Evolutionary conservation across 2,888 invertebrate species (phyloP).

Genomic region (Macrosoma leucophasiata): DNA sequence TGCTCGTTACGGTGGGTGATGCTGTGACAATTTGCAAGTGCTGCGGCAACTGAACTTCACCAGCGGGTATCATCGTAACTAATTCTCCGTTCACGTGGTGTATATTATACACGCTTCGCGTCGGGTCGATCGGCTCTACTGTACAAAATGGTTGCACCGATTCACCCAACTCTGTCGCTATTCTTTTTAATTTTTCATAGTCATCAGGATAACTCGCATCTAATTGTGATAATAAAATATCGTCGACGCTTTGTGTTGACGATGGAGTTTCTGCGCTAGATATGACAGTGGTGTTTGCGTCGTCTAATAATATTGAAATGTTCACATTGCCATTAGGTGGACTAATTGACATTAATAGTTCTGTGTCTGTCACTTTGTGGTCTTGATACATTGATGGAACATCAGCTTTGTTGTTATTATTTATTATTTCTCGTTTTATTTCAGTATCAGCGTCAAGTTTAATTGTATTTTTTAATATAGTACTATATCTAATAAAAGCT

Average conservation of each 20-base stretch:
- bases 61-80: conserved; percentile 66
- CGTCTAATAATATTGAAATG: conserved; percentile 68
- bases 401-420: conserved; percentile 66
- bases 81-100: conserved; percentile 67
- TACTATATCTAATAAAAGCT: conserved; percentile 75
- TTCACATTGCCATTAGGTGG: conserved; percentile 59
- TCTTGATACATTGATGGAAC: conserved; percentile 76
- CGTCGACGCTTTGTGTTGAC: conserved; percentile 80
- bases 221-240: conserved; percentile 80
- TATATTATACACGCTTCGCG: conserved; percentile 72
- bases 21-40: conserved; percentile 75
- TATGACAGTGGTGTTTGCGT: conserved; percentile 56
- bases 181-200: conserved; percentile 88
- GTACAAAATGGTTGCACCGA: conserved; percentile 83
- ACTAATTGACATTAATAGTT: conserved; percentile 60
- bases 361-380: conserved; percentile 49
- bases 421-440: conserved; percentile 58
- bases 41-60: conserved; percentile 62
- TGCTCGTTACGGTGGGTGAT: conserved; percentile 77
- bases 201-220: conserved; percentile 85
- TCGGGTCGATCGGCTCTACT: conserved; percentile 69
- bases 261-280: conserved; percentile 71
- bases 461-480: conserved; percentile 69
- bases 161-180: conserved; percentile 88
- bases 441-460: conserved; percentile 58